phyloP scores from a whole-genome alignment of 2,888 invertebrate genomes.

The Hemaris fuciformis region DNA sequence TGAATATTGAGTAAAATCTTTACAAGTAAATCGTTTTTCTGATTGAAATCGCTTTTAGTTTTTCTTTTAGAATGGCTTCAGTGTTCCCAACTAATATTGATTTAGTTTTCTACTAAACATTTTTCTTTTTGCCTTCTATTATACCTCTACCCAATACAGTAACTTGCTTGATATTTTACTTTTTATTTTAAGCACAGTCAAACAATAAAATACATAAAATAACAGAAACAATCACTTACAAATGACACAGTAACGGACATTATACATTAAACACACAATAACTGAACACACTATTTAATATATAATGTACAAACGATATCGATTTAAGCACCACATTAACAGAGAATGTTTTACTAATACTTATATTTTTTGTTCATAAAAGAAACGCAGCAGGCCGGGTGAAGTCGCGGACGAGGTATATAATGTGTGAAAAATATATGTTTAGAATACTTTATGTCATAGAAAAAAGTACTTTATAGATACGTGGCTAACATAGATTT shows the following conservation, averaged over 20 bases:
- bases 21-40: slow-evolving; percentile 35
- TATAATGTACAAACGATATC: slow-evolving; percentile 43
- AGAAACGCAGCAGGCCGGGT: slow-evolving; percentile 89
- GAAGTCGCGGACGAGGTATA: slow-evolving; percentile 89
- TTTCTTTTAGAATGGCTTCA: slow-evolving; percentile 63
- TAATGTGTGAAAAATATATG: slow-evolving; percentile 74
- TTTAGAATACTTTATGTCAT: slow-evolving; percentile 71
- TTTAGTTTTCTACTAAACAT: slow-evolving; percentile 19
- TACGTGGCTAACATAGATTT: slow-evolving; percentile 78
- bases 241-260: slow-evolving; percentile 19
- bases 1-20: neutral
- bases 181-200: neutral
- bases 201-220: slow-evolving; percentile 11
- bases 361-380: slow-evolving; percentile 80
- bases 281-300: slow-evolving; percentile 32
- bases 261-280: slow-evolving; percentile 17
- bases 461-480: slow-evolving; percentile 58
- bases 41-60: slow-evolving; percentile 55
- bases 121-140: neutral
- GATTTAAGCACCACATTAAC: slow-evolving; percentile 64
- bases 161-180: neutral
- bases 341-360: slow-evolving; percentile 76
- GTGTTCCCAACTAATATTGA: slow-evolving; percentile 30
- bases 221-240: slow-evolving; percentile 12
- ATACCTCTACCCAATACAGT: neutral